phyloP scores from a whole-genome alignment of 2,113 vertebrate genomes.

The Xenus cinereus region DNA sequence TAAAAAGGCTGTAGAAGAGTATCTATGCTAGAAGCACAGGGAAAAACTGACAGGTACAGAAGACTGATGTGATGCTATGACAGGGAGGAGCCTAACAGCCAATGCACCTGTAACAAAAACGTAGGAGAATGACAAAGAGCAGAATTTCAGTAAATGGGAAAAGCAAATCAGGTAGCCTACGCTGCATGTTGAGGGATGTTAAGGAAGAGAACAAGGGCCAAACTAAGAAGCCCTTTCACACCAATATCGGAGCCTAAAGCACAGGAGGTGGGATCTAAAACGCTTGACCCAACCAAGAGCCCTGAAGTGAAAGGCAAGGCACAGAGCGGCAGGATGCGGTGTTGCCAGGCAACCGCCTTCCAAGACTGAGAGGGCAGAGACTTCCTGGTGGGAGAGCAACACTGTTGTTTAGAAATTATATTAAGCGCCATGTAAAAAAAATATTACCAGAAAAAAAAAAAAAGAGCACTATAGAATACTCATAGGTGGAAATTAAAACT shows the following conservation, averaged over 20 bases:
- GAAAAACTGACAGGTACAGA: background rate
- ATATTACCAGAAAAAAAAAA: background rate
- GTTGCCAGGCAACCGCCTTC: background rate
- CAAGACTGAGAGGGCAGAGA: background rate
- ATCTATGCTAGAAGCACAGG: background rate
- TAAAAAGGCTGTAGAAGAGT: background rate
- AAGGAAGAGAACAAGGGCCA: background rate
- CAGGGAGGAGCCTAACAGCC: background rate
- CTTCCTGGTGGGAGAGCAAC: background rate
- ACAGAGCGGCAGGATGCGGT: background rate
- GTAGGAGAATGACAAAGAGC: background rate
- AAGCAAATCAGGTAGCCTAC: background rate
- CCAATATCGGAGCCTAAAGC: background rate
- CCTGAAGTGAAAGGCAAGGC: background rate
- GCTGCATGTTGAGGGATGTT: background rate
- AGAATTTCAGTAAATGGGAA: background rate
- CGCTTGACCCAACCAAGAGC: background rate
- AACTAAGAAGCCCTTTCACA: background rate
- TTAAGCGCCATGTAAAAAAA: background rate
- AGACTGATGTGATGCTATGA: background rate
- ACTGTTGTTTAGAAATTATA: background rate
- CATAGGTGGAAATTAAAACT: background rate
- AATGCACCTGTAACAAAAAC: background rate
- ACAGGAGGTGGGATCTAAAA: background rate
- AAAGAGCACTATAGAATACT: background rate